Percentiles rank a stretch among this genome's conserved stretches.
These are phyloP conservation scores for Cotesia chilonis DNA, from an alignment of 1,140 invertebrate genomes.

Conservation along the genomic window DNA sequence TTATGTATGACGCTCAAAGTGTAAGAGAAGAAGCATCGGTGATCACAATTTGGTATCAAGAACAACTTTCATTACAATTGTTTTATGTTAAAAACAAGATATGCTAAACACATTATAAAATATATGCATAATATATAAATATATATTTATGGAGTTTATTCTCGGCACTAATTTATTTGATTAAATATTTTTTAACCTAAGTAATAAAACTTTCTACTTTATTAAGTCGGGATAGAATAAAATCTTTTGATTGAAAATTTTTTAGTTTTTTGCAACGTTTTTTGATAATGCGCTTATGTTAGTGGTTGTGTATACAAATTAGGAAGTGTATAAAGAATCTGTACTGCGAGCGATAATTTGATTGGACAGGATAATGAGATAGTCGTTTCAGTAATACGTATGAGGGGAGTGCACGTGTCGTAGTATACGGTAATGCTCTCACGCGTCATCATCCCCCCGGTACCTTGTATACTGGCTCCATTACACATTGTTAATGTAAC, in stretches of 20 bases:
- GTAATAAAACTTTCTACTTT: constrained; percentile 4
- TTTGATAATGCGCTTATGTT: background rate
- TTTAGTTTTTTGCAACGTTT: background rate
- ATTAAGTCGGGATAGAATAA: background rate
- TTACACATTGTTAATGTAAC: constrained; percentile 23
- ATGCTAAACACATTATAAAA: no score
- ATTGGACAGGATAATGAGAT: constrained; percentile 57
- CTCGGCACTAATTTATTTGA: background rate
- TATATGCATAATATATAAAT: no score
- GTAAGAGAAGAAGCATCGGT: no score
- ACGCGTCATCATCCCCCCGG: constrained; percentile 34
- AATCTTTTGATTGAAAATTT: background rate
- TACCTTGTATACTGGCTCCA: constrained; percentile 7
- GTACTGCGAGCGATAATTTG: constrained; percentile 45
- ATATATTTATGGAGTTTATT: background rate
- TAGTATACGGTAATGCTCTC: constrained; percentile 41
- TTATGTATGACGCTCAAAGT: no score
- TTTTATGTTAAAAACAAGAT: no score
- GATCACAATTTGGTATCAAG: no score
- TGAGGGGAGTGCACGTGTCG: background rate
- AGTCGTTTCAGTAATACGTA: constrained; percentile 46
- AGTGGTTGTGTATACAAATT: constrained; percentile 14
- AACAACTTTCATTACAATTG: no score
- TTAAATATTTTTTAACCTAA: constrained; percentile 12
- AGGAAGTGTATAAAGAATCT: no score